A percentile compares a stretch with the other conserved stretches of the same genome.
Conservation (phyloP, 2,888 invertebrate genomes). For the Lepidochrysops patricia region DNA sequence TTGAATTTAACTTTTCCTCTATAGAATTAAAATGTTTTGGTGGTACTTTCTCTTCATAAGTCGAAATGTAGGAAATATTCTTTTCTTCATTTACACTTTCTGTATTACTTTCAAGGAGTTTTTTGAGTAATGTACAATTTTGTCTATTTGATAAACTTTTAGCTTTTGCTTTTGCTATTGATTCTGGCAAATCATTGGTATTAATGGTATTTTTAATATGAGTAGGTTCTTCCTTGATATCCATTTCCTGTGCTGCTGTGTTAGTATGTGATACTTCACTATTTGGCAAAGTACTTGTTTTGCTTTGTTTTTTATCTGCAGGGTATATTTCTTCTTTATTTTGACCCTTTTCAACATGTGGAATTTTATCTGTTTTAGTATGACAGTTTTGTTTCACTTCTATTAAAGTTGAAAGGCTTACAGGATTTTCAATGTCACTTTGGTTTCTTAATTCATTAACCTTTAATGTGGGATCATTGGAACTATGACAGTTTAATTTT, state of each 20-base stretch:
- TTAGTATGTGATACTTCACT: conserved; percentile 9
- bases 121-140: conserved; percentile 61
- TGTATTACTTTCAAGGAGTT: conserved; percentile 55
- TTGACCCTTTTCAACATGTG: conserved; percentile 2
- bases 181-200: conserved; percentile 16
- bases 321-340: conserved; percentile 14
- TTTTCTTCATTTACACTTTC: conserved; percentile 39
- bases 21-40: conserved; percentile 10
- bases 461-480: neutral
- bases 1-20: neutral
- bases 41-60: neutral
- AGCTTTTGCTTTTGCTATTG: conserved; percentile 18
- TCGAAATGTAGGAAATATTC: conserved; percentile 30
- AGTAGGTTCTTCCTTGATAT: neutral
- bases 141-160: conserved; percentile 29
- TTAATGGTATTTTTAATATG: conserved; percentile 13
- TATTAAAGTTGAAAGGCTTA: conserved; percentile 5
- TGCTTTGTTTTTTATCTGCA: conserved; percentile 12
- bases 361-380: conserved; percentile 11
- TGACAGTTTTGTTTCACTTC: conserved; percentile 20
- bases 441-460: neutral
- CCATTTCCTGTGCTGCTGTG: neutral
- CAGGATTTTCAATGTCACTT: conserved; percentile 11
- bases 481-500: conserved; percentile 3
- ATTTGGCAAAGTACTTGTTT: conserved; percentile 7